phyloP scores from a whole-genome alignment of 2,888 invertebrate species.

The Leuctra nigra region DNA sequence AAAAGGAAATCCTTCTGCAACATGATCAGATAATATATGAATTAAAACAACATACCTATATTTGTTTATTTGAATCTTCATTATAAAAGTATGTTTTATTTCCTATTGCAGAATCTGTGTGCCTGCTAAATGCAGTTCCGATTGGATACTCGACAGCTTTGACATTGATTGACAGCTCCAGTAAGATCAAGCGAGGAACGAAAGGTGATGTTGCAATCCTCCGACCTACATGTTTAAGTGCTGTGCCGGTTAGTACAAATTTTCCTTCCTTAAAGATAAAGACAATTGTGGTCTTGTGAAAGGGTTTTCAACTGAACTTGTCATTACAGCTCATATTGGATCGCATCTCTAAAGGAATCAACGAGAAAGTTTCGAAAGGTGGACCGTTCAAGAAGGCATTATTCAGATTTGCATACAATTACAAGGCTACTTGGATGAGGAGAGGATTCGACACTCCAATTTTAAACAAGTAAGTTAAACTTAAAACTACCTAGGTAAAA shows the following conservation, averaged over 20 bases:
- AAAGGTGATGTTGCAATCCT: conserved; percentile 90
- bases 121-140: conserved; percentile 60
- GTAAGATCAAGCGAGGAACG: conserved; percentile 92
- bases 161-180: conserved; percentile 87
- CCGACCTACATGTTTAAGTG: conserved; percentile 89
- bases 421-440: conserved; percentile 81
- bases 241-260: conserved; percentile 77
- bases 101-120: conserved; percentile 34
- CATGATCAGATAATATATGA: no score
- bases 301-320: conserved; percentile 27
- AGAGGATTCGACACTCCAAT: conserved; percentile 77
- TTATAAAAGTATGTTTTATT: background rate
- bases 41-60: no score
- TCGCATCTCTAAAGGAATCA: conserved; percentile 94
- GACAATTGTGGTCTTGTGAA: background rate
- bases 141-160: conserved; percentile 96
- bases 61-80: no score
- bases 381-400: conserved; percentile 72
- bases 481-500: background rate
- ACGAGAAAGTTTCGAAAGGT: conserved; percentile 84
- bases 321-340: conserved; percentile 93
- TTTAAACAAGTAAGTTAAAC: conserved; percentile 50
- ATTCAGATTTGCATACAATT: conserved; percentile 91
- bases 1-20: no score
- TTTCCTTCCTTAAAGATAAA: background rate